A percentile compares a stretch with the other conserved stretches of the same genome.
phyloP scores from a whole-genome alignment of 2,113 vertebrate genomes.

The Ctenodactylus gundi region DNA sequence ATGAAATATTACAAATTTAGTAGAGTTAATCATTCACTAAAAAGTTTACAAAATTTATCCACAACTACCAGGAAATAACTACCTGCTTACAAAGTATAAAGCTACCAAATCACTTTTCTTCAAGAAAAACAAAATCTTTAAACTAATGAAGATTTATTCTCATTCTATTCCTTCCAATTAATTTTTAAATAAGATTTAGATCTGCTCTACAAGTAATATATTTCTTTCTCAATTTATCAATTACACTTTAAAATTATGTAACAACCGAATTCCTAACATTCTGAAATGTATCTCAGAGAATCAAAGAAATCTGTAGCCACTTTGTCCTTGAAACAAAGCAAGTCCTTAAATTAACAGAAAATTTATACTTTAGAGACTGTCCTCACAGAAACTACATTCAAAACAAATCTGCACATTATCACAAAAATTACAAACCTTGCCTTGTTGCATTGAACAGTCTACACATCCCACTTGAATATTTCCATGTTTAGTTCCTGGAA shows the following conservation, averaged over 20 bases:
- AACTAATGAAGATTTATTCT: constrained; percentile 25
- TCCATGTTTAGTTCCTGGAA: constrained; percentile 97
- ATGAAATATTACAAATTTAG: neutral
- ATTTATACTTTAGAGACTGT: constrained; percentile 26
- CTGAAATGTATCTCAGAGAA: neutral
- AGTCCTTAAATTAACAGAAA: constrained; percentile 35
- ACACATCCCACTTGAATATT: constrained; percentile 98
- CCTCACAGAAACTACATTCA: constrained; percentile 42
- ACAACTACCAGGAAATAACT: constrained; percentile 14
- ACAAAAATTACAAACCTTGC: constrained; percentile 89
- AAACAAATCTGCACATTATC: neutral
- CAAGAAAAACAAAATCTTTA: neutral
- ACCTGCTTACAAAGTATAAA: neutral
- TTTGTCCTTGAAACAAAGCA: constrained; percentile 29
- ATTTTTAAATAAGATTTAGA: constrained; percentile 48
- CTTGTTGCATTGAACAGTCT: constrained; percentile 94
- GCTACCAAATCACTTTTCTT: constrained; percentile 25
- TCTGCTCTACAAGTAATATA: neutral
- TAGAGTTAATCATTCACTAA: neutral
- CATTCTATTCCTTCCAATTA: constrained; percentile 20
- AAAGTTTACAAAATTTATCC: constrained; percentile 41
- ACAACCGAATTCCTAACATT: constrained; percentile 18
- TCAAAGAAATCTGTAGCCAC: neutral
- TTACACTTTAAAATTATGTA: constrained; percentile 12
- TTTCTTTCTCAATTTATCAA: neutral